Evolutionary conservation across 92 coral and sea anemone genomes (phyloP).

Genomic region (Isaurus tuberculatus): DNA sequence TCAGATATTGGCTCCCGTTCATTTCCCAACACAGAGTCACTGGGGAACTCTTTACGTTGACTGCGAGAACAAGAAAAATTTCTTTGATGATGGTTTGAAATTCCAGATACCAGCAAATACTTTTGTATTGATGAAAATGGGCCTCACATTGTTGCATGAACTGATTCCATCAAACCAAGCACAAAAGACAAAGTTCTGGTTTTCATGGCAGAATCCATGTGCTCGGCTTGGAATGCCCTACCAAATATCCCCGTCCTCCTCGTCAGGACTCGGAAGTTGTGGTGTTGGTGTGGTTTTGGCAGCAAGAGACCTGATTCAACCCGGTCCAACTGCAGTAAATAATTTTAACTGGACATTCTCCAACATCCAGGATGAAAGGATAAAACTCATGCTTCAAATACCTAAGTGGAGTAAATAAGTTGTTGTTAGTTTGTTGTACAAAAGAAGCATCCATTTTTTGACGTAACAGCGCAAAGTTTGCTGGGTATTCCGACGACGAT

Average conservation of each 20-base stretch:
- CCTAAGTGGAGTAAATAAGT: not conserved
- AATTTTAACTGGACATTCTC: constrained; percentile 1
- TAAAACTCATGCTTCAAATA: constrained; percentile 8
- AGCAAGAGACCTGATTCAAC: constrained; percentile 8
- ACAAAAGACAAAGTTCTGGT: not conserved
- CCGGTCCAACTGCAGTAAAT: constrained; percentile 18
- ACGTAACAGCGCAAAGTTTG: constrained; percentile 10
- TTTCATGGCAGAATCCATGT: not conserved
- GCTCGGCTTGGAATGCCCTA: constrained; percentile 4
- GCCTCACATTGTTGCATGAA: constrained; percentile 2
- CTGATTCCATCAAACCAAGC: not conserved
- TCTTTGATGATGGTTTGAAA: not conserved
- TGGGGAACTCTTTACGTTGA: no score
- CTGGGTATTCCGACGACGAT: constrained; percentile 9
- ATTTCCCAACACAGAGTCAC: no score
- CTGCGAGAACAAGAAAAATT: no score
- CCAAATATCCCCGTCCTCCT: constrained; percentile 7
- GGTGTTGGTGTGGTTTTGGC: not conserved
- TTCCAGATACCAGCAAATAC: not conserved
- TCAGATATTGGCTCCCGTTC: no score
- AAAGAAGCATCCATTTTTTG: not conserved
- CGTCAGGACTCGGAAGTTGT: not conserved
- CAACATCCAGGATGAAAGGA: not conserved
- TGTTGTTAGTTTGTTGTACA: not conserved
- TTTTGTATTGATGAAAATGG: not conserved